These are phyloP conservation scores for Agelas oroides DNA, from an alignment of 37 sponge, comb jelly and placozoan genomes.

Conservation along the genomic window DNA sequence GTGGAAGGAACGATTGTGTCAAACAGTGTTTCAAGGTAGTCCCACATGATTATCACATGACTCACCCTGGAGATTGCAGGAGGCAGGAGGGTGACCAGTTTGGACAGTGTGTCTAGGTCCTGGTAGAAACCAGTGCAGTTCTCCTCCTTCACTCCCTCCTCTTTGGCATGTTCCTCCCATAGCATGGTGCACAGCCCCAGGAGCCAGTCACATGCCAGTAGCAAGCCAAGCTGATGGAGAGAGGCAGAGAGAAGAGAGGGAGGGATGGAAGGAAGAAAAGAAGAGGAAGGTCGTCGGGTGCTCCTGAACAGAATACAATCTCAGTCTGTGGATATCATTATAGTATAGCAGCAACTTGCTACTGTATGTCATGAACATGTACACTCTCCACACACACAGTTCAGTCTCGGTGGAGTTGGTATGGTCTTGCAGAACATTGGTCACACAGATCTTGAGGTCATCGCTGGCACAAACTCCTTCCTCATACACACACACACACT, in stretches of 20 bases:
- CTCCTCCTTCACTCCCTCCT: constrained; percentile 13
- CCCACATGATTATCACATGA: no score
- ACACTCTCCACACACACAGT: constrained; percentile 17
- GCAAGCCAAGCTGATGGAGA: constrained; percentile 63
- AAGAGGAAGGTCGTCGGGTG: no score
- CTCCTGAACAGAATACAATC: no score
- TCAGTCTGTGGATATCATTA: no score
- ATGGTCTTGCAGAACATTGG: constrained; percentile 49
- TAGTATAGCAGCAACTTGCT: no score
- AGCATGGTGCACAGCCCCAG: constrained; percentile 51
- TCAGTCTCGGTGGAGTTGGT: constrained; percentile 42
- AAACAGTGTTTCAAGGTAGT: no score
- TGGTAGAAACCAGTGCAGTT: constrained; percentile 47
- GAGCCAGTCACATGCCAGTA: constrained; percentile 85
- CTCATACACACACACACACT: constrained; percentile 16
- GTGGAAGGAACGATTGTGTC: no score
- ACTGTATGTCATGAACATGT: no score
- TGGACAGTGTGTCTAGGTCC: constrained; percentile 66
- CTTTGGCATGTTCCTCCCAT: constrained; percentile 65
- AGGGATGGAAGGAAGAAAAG: no score
- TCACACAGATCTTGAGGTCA: constrained; percentile 56
- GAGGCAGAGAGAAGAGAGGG: no score
- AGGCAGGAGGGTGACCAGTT: constrained; percentile 56
- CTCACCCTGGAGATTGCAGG: constrained; percentile 62
- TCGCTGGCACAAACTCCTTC: constrained; percentile 53